Evolutionary conservation across 2,113 vertebrate species (phyloP), one percentile per base, ranked within the genome.

Genomic region (Triplophysa rosa): DNA sequence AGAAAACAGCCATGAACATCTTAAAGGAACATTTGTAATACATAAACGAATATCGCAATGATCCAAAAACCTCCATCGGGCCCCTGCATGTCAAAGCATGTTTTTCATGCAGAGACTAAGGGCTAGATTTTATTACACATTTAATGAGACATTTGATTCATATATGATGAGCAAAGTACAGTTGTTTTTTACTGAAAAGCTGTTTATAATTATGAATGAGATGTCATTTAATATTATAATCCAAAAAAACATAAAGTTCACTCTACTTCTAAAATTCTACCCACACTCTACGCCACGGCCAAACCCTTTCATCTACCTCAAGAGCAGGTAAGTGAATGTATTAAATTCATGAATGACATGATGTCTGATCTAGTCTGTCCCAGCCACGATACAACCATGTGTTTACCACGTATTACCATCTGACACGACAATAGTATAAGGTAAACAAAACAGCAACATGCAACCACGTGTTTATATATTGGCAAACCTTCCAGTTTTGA

Each of bases 61-160:
- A 59, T 45, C 29, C 6, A 76, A 64, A 64, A 65, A 13, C 42
- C 73, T 45, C 3, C 49, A 0, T 7, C 17, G 3, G 61, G 73
- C 73, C 73, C 61, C 73, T 49, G 16, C 16, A n/a, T 65, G 73
- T 76, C 61, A 65, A 40, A 64, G 16, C 61, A 21, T 49, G 45
- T 65, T 76, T 65, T 76, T 76, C 73, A 76, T 65, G 61, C 61
- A 49, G 42, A 33, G 61, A 52, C 59, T 63, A 45, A 65, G 17
- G 73, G 24, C 40, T 49, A 76, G 61, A 65, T 76, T 64, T 76
- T 76, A 76, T 76, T 76, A 76, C 73, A 76, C 59, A n/a, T 76
- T 65, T 65, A 76, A 76, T 52, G 73, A 65, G 73, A 76, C 61
- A 76, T 76, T 76, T 76, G 61, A 76, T 76, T 76, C 61, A 29